Evolutionary conservation across 2,797 vertebrate species (phyloP), one percentile per base, ranked within the genome.

Genomic region (Zenarchopterus dispar): DNA sequence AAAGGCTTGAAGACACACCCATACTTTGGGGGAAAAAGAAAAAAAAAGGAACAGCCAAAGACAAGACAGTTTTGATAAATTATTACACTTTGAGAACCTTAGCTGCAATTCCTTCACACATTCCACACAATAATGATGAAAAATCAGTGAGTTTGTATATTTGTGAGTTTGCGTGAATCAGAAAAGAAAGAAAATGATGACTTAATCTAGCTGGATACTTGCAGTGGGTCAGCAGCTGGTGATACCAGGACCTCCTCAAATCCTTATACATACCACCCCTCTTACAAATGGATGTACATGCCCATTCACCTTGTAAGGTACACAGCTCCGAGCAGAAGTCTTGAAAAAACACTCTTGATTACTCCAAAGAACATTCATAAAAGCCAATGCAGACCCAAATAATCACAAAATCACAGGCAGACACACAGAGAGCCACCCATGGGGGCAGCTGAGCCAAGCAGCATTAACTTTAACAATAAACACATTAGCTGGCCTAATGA

Each of bases 391-490:
- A 56, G 61, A 49, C 15, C 21, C 24, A 66, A 56, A 58, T 53
- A 73, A 60, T 70, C 19, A 61, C 44, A 54, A 39, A 46, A 26
- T 28, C 31, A 63, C 2, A 41, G 33, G 13, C 36, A 55, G 45
- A 31, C 18, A 21, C 53, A 33, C 16, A 66, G 1, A 36, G 48
- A 57, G 46, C 47, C 26, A 41, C 59, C 71, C 58, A 7, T 1
- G 55, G 63, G 76, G 42, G 22, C 54, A 39, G 56, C 61, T 13
- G 24, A 56, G 41, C 45, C 43, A 17, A 70, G 84, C 75, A 49
- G 60, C 68, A 82, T 88, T 82, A 78, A 69, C 70, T 84, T 80
- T 39, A 73, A 89, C 81, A 90, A 91, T 88, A 91, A 91, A 91
- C 89, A 91, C 73, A 88, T 86, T 84, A 86, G 73, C 58, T 56